phyloP scores from a whole-genome alignment of 2,113 vertebrate genomes.

The Anguilla japonica region DNA sequence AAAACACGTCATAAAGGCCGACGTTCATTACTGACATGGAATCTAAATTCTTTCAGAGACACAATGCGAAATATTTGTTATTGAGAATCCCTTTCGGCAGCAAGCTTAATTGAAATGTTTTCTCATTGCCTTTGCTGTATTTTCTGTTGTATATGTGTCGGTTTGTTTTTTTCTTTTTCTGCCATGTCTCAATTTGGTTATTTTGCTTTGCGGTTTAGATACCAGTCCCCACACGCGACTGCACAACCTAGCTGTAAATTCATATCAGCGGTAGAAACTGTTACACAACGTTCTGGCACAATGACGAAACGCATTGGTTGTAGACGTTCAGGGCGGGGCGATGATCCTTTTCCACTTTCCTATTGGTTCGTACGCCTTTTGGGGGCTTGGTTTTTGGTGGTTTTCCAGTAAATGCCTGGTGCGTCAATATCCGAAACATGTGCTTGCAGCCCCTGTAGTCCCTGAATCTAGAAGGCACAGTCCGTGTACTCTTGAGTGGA shows the following conservation, averaged over 20 bases:
- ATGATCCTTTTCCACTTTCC: not conserved
- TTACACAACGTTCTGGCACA: slow-evolving; percentile 59
- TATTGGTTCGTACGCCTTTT: slow-evolving; percentile 40
- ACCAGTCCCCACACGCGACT: slow-evolving; percentile 56
- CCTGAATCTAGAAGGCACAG: not conserved
- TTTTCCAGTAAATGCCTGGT: slow-evolving; percentile 67
- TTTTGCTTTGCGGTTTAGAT: slow-evolving; percentile 6
- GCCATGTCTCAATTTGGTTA: slow-evolving; percentile 10
- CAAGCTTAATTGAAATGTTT: too few species aligned
- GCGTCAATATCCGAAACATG: slow-evolving; percentile 28
- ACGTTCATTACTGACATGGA: too few species aligned
- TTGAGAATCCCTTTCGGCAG: too few species aligned
- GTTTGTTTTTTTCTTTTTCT: not conserved
- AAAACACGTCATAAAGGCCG: too few species aligned
- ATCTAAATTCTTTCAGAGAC: too few species aligned
- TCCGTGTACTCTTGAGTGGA: not conserved
- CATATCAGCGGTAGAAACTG: slow-evolving; percentile 27
- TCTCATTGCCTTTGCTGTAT: too few species aligned
- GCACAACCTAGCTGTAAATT: not conserved
- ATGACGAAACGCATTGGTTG: slow-evolving; percentile 53
- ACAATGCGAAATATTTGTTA: too few species aligned
- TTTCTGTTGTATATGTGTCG: too few species aligned
- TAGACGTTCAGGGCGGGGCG: slow-evolving; percentile 25
- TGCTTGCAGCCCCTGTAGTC: slow-evolving; percentile 23
- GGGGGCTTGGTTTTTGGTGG: slow-evolving; percentile 35